These are phyloP conservation scores for Misgurnus mizolepis DNA, from an alignment of 2,113 vertebrate genomes.

Conservation along the genomic window DNA sequence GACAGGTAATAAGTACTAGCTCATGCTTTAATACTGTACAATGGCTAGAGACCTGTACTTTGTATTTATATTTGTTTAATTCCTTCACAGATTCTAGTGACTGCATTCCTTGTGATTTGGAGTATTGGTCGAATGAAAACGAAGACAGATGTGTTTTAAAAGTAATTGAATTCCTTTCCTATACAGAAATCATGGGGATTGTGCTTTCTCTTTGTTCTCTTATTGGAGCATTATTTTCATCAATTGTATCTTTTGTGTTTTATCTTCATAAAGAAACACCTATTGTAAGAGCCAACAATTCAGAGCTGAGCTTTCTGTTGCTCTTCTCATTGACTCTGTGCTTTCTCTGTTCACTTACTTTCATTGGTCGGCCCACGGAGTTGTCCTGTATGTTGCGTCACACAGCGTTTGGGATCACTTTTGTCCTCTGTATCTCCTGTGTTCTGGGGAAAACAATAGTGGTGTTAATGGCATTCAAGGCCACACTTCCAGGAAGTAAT, in stretches of 20 bases:
- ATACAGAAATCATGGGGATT: conserved; percentile 56
- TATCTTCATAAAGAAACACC: conserved; percentile 51
- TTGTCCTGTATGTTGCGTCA: too few relatives aligned
- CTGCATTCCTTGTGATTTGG: conserved; percentile 47
- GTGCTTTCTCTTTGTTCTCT: conserved; percentile 44
- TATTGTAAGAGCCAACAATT: conserved; percentile 52
- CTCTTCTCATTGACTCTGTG: too few relatives aligned
- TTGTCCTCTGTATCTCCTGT: conserved; percentile 59
- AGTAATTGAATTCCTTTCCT: conserved; percentile 53
- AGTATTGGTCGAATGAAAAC: conserved; percentile 50
- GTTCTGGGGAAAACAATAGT: conserved; percentile 66
- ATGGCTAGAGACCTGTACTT: background rate
- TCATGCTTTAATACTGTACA: background rate
- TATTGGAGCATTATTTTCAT: conserved; percentile 38
- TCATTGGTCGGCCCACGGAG: too few relatives aligned
- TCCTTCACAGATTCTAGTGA: conserved; percentile 54
- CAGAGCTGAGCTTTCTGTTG: too few relatives aligned
- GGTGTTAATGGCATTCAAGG: conserved; percentile 66
- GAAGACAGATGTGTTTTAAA: conserved; percentile 53
- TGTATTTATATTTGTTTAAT: background rate
- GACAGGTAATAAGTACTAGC: background rate
- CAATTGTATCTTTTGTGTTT: conserved; percentile 41
- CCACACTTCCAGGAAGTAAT: conserved; percentile 1
- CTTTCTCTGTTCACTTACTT: too few relatives aligned
- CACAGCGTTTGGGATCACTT: too few relatives aligned